phyloP scores from a whole-genome alignment of 2,888 invertebrate genomes.

The Scotopteryx bipunctaria region DNA sequence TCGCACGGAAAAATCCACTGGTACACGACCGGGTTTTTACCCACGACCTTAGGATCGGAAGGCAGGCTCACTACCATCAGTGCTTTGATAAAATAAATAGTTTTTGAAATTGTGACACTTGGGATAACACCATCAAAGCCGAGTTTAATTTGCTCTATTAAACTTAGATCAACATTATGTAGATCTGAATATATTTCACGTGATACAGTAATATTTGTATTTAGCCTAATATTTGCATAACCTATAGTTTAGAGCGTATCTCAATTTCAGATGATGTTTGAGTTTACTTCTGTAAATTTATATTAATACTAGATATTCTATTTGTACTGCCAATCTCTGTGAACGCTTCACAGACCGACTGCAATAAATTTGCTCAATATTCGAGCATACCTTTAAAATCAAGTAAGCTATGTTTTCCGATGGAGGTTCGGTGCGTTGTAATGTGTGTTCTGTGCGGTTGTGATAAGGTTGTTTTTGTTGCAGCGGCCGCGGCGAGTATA shows the following conservation, averaged over 20 bases:
- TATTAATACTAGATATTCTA: background rate
- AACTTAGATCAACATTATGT: conserved; percentile 23
- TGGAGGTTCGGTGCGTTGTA: background rate
- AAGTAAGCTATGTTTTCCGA: conserved; percentile 2
- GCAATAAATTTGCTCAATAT: conserved; percentile 3
- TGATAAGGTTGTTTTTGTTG: conserved; percentile 64
- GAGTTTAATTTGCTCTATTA: conserved; percentile 22
- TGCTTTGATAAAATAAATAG: conserved; percentile 26
- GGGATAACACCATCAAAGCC: conserved; percentile 17
- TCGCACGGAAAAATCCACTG: no score
- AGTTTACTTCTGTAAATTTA: background rate
- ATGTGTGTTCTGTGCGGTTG: conserved; percentile 11
- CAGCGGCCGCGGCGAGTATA: conserved; percentile 94
- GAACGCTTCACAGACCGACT: background rate
- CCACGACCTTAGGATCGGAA: no score
- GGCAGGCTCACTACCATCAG: no score
- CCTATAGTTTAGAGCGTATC: conserved; percentile 12
- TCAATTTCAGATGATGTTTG: conserved; percentile 5
- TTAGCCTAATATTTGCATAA: conserved; percentile 14
- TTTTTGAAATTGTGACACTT: conserved; percentile 21
- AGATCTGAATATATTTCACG: conserved; percentile 24
- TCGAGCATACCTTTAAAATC: conserved; percentile 1
- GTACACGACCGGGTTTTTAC: no score
- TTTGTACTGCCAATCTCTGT: background rate
- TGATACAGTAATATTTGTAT: conserved; percentile 19